These are phyloP conservation scores for Megalonaias nervosa DNA, from an alignment of 1,140 invertebrate species.

Conservation along the genomic window DNA sequence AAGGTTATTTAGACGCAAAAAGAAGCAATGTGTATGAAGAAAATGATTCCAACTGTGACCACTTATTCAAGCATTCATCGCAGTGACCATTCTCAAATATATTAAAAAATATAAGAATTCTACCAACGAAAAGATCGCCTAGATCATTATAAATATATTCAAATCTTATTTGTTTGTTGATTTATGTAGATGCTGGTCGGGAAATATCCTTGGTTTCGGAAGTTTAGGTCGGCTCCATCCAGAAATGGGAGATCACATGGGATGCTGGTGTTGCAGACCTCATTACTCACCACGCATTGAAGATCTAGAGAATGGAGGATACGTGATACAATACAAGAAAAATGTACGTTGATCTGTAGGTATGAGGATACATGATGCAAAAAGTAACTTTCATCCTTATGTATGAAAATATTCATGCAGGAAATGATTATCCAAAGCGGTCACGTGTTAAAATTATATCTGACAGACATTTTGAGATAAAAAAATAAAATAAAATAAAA, in stretches of 20 bases:
- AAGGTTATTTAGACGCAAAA: not conserved
- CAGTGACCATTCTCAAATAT: not conserved
- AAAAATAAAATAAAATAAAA: too few relatives aligned
- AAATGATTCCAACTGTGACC: not conserved
- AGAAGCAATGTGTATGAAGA: not conserved
- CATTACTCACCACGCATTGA: too few relatives aligned
- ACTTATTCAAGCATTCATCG: not conserved
- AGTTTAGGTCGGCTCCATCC: not conserved
- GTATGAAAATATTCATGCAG: too few relatives aligned
- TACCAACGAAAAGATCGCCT: not conserved
- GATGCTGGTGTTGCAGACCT: slow-evolving; percentile 28
- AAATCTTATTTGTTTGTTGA: not conserved
- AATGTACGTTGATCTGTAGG: too few relatives aligned
- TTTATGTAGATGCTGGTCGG: slow-evolving; percentile 25
- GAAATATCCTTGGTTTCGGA: slow-evolving; percentile 29
- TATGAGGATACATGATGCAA: too few relatives aligned
- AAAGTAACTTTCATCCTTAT: too few relatives aligned
- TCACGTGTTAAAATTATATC: too few relatives aligned
- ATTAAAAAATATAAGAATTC: too few relatives aligned
- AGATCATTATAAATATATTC: not conserved
- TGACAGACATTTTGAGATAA: too few relatives aligned
- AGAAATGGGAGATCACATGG: slow-evolving; percentile 20
- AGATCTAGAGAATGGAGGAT: too few relatives aligned
- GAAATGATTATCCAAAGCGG: too few relatives aligned
- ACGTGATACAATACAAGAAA: too few relatives aligned